Evolutionary conservation across 2,888 invertebrate species (phyloP), one percentile per base, ranked within the genome.

Genomic region (Ormyrus rosae): DNA sequence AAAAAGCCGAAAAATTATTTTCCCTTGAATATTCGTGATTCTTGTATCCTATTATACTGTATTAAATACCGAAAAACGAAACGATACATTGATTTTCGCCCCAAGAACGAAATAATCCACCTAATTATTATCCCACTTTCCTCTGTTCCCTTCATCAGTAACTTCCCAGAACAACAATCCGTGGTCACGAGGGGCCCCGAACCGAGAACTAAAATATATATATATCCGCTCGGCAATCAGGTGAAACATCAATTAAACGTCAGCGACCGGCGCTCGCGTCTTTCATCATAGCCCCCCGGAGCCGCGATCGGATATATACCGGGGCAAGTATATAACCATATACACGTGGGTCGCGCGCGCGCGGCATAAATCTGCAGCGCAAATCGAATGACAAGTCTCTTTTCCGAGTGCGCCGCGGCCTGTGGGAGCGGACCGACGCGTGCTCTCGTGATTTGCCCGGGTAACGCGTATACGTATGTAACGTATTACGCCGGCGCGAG

Each of bases 381-480:
- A 72, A 78, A 72, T 78, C 60, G 78, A 72, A 55, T 50, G 77
- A 77, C 78, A 61, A 65, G 72, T 72, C 60, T 45, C 71, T 70
- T 64, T 51, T 56, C 65, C 34, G 8, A 9, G 19, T 7, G 60
- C n/a, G 19, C 19, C 0, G 1, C 1, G 19, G 19, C 19, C 19
- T 19, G 19, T 11, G n/a, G 45, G 51, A 71, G 71, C 19, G 48
- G 45, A 10, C 19, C 10, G 53, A 58, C 51, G 34, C 58, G 13
- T n/a, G 75, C 58, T 19, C 50, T 19, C 50, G 58, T 56, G 63
- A 68, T 70, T 64, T 64, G 48, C 46, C 46, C 60, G 56, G 46
- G 50, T 55, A 63, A 63, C 63, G 60, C 13, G 45, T 50, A 60
- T 19, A 55, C 51, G 45, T 34, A 48, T 56, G 45, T 6, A 11